A percentile compares a stretch with the other conserved stretches of the same genome.
These are phyloP conservation scores for Sminthurinus signatus DNA, from an alignment of 1,140 invertebrate genomes.

Conservation along the genomic window DNA sequence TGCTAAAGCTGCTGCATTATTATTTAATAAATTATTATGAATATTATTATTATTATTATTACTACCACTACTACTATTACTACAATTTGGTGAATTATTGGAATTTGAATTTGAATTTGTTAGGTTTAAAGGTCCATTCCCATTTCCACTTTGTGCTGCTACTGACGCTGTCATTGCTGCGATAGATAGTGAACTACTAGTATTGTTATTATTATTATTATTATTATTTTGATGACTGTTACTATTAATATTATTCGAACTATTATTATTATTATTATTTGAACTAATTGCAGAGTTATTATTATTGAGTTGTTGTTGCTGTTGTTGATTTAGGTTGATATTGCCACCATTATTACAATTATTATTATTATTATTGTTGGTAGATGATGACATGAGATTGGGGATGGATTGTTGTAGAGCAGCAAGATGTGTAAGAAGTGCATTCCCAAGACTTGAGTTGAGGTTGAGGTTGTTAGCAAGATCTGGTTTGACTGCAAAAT, in stretches of 20 bases:
- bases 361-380: background rate
- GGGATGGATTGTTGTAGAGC: conserved; percentile 35
- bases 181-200: background rate
- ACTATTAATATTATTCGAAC: no score
- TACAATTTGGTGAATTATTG: no score
- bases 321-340: background rate
- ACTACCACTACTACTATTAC: background rate
- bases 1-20: background rate
- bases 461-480: conserved; percentile 21
- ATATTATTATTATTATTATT: background rate
- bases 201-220: background rate
- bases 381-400: conserved; percentile 23
- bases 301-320: background rate
- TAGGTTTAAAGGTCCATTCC: conserved; percentile 23
- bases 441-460: conserved; percentile 27
- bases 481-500: conserved; percentile 39
- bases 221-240: background rate
- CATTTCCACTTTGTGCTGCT: background rate
- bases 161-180: background rate
- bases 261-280: background rate
- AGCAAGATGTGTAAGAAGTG: conserved; percentile 33
- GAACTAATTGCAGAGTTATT: no score
- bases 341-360: background rate
- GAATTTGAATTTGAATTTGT: conserved; percentile 23
- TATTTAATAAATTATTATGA: background rate